Percentiles rank a stretch among this genome's conserved stretches.
phyloP scores from a whole-genome alignment of 1,140 invertebrate species.

The Ceratosolen fusciceps region DNA sequence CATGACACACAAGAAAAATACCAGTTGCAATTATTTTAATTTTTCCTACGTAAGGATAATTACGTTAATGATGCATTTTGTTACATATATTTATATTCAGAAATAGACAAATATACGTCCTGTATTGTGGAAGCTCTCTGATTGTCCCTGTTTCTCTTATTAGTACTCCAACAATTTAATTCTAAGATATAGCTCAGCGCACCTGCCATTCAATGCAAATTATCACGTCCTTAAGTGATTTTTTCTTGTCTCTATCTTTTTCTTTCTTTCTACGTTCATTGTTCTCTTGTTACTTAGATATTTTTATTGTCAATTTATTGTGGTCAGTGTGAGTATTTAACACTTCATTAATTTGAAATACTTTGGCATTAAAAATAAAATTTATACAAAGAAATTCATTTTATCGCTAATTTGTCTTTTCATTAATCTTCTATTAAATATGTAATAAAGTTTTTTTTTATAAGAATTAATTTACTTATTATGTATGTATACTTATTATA shows the following conservation, averaged over 20 bases:
- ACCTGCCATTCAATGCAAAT: slow-evolving; percentile 33
- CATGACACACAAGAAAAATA: too few relatives aligned
- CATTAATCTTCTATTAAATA: too few relatives aligned
- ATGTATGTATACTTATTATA: too few relatives aligned
- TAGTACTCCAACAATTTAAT: background rate
- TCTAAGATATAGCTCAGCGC: background rate
- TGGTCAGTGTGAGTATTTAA: background rate
- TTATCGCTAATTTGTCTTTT: too few relatives aligned
- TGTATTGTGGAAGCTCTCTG: background rate
- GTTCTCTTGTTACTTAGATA: background rate
- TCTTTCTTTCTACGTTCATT: slow-evolving; percentile 1
- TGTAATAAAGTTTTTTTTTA: too few relatives aligned
- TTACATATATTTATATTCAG: background rate
- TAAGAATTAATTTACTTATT: too few relatives aligned
- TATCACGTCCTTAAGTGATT: background rate
- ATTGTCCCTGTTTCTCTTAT: background rate
- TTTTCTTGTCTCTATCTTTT: background rate
- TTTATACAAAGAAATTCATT: too few relatives aligned
- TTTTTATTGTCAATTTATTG: background rate
- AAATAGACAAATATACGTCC: background rate
- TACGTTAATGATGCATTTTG: background rate
- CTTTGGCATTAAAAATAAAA: background rate
- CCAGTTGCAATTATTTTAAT: too few relatives aligned
- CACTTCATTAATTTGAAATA: background rate
- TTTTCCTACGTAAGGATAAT: too few relatives aligned